These are phyloP conservation scores for Leucophenga montana DNA, from an alignment of 2,888 invertebrate genomes.

Conservation along the genomic window DNA sequence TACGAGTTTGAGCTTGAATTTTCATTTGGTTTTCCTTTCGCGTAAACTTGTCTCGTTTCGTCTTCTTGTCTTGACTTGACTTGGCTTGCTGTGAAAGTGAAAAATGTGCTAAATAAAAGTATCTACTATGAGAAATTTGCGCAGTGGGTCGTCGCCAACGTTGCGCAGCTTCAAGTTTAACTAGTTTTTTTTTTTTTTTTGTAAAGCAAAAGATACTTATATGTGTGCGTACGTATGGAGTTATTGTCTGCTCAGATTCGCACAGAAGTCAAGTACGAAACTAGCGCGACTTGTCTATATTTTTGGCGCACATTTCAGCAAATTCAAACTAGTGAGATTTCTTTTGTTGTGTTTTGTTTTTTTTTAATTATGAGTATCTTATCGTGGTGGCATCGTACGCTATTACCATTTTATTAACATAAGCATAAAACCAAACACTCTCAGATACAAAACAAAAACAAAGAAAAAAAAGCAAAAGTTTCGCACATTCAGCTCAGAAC, in stretches of 20 bases:
- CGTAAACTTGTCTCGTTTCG: too few species aligned
- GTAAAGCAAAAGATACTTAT: too few species aligned
- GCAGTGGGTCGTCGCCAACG: too few species aligned
- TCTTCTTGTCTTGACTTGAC: too few species aligned
- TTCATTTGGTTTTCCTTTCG: too few species aligned
- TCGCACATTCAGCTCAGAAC: slow-evolving; percentile 51
- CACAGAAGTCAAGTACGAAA: too few species aligned
- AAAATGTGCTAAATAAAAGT: slow-evolving; percentile 10
- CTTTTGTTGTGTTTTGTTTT: neutral
- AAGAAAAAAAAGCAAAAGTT: neutral
- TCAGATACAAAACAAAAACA: neutral
- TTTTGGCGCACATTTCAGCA: slow-evolving; percentile 1
- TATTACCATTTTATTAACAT: slow-evolving; percentile 66
- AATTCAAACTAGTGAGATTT: neutral
- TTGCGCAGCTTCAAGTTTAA: slow-evolving; percentile 3
- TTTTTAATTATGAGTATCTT: slow-evolving; percentile 39
- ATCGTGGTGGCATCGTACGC: slow-evolving; percentile 21
- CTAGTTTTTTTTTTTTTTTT: too few species aligned
- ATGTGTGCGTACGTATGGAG: too few species aligned
- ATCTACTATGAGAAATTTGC: too few species aligned
- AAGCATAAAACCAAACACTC: slow-evolving; percentile 49
- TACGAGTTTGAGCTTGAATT: too few species aligned
- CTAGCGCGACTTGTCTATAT: too few species aligned
- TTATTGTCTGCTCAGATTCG: neutral
- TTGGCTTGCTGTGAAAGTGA: slow-evolving; percentile 11